phyloP scores from a whole-genome alignment of 2,797 vertebrate genomes.

The Catamblyrhynchus diadema region DNA sequence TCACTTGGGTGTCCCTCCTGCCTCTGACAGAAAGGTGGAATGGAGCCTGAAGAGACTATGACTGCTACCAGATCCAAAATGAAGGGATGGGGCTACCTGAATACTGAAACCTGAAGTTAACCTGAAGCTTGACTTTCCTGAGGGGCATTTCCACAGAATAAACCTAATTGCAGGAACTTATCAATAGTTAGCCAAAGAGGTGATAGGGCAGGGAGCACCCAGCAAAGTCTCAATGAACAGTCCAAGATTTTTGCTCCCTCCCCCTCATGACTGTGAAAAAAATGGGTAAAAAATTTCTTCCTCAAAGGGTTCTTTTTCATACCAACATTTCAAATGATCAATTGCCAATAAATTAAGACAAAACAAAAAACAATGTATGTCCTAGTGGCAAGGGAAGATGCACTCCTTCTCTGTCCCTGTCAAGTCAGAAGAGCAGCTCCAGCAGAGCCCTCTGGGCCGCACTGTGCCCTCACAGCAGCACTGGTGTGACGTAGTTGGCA shows the following conservation, averaged over 20 bases:
- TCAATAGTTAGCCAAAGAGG: background rate
- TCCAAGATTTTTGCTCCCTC: background rate
- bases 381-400: background rate
- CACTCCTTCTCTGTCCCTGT: background rate
- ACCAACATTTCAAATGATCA: background rate
- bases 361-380: background rate
- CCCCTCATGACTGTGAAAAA: background rate
- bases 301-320: slow-evolving; percentile 14
- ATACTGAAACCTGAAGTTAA: background rate
- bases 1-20: background rate
- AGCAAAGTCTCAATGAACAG: background rate
- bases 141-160: background rate
- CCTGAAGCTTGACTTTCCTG: background rate
- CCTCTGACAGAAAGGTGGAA: background rate
- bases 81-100: background rate
- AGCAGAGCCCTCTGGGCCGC: background rate
- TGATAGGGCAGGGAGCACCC: background rate
- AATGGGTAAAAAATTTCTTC: background rate
- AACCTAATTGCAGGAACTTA: background rate
- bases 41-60: background rate
- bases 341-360: slow-evolving; percentile 69
- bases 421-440: background rate
- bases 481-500: slow-evolving; percentile 84
- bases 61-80: background rate
- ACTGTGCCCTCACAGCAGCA: slow-evolving; percentile 70